Conservation (phyloP, 2,797 vertebrate genomes). For the Diplodus sargus region DNA sequence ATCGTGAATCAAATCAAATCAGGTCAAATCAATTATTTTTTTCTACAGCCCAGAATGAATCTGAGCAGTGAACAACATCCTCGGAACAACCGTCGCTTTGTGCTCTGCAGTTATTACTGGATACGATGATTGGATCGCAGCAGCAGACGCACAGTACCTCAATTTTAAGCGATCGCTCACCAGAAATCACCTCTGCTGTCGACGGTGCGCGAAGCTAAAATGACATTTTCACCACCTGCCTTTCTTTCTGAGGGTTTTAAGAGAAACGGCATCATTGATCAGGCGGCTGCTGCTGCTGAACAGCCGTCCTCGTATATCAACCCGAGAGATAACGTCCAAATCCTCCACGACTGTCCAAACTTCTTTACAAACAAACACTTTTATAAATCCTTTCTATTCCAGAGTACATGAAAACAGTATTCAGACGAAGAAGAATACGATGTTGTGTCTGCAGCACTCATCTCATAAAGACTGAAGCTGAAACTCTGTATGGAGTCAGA, state of each 20-base stretch:
- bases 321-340: not conserved
- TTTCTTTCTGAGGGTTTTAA: not conserved
- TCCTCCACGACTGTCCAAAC: slow-evolving; percentile 1
- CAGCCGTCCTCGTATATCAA: slow-evolving; percentile 29
- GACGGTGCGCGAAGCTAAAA: not conserved
- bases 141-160: not conserved
- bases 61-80: no score
- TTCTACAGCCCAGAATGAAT: no score
- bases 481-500: no score
- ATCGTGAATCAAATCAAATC: no score
- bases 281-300: not conserved
- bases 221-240: not conserved
- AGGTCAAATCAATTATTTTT: no score
- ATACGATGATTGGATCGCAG: not conserved
- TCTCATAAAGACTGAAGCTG: not conserved
- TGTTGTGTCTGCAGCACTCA: not conserved
- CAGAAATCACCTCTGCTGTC: not conserved
- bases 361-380: not conserved
- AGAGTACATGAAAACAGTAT: not conserved
- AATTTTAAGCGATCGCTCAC: not conserved
- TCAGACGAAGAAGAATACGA: not conserved
- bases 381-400: not conserved
- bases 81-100: no score
- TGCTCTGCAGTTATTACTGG: not conserved
- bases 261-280: not conserved